Evolutionary conservation across 2,113 vertebrate species (phyloP), one percentile per base, ranked within the genome.

Genomic region (Grus americana): DNA sequence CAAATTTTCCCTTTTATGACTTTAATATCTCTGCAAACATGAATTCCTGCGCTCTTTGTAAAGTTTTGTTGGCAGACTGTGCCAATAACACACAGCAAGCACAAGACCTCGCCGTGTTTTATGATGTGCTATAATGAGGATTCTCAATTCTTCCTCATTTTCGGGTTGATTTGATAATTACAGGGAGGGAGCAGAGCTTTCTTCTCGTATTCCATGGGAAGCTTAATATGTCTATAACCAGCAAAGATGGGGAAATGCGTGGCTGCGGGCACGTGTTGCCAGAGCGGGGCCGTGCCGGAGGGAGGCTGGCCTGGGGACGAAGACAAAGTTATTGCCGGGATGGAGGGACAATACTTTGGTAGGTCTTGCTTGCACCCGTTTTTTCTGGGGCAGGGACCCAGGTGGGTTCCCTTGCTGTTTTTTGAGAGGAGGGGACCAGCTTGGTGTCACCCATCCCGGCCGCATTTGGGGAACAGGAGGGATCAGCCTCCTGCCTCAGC

Each of bases 71-170:
- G 91, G 93, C 93, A 90, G 90, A 12, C 88, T 88, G 76, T 15
- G 34, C 90, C 88, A 34, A 6, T 67, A 90, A 63, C 90, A 68
- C 92, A 80, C 86, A 86, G 92, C 4, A 19, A 95, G 85, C 49
- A 40, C 62, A 34, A 92, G 92, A 61, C 91, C 68, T 96, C 22
- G 23, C 74, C 8, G 7, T 87, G 76, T 93, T 96, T 98, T 97
- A 97, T 87, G 96, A 93, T 75, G 82, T 80, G 92, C 89, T 90
- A 49, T 96, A 97, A 97, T 92, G 95, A 73, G 92, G 93, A 96
- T 96, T 97, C 97, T 96, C 61, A 81, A 83, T 97, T 95, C 92
- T 90, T 94, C 92, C 93, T 96, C 93, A 54, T 81, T 97, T 98
- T 93, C 19, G 4, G 86, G 86, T 81, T 97, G 96, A 97, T 95